A percentile compares a stretch with the other conserved stretches of the same genome.
phyloP scores from a whole-genome alignment of 2,888 invertebrate genomes.

The Drosophila mayaguana region DNA sequence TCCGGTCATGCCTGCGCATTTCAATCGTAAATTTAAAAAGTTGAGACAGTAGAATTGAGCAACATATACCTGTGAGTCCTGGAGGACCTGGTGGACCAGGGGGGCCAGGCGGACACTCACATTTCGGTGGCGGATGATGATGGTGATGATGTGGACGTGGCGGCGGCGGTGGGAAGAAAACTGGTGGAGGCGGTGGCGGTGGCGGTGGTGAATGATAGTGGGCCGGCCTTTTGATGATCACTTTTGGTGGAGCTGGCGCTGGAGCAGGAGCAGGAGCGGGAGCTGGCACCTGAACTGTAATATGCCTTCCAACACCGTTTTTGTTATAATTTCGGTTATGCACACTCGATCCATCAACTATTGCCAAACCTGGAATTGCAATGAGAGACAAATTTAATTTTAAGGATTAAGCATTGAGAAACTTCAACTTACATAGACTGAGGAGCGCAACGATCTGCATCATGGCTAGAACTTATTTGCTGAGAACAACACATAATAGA shows the following conservation, averaged over 20 bases:
- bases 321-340: slow-evolving; percentile 1
- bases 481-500: slow-evolving; percentile 27
- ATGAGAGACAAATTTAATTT: neutral
- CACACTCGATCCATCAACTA: slow-evolving; percentile 22
- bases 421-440: slow-evolving; percentile 28
- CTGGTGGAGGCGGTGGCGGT: slow-evolving; percentile 2
- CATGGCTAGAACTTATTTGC: slow-evolving; percentile 38
- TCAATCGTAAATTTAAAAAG: neutral
- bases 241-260: slow-evolving; percentile 35
- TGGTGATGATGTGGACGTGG: slow-evolving; percentile 18
- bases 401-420: neutral
- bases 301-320: slow-evolving; percentile 15
- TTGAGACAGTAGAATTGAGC: no score
- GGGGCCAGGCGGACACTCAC: slow-evolving; percentile 46
- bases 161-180: slow-evolving; percentile 15
- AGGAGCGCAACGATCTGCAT: slow-evolving; percentile 27
- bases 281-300: slow-evolving; percentile 26
- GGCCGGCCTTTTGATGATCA: slow-evolving; percentile 31
- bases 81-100: slow-evolving; percentile 43
- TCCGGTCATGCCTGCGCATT: slow-evolving; percentile 23
- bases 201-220: slow-evolving; percentile 34
- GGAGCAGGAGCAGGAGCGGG: slow-evolving; percentile 11
- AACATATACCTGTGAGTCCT: slow-evolving; percentile 21
- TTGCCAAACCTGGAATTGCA: slow-evolving; percentile 20
- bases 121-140: slow-evolving; percentile 23